These are phyloP conservation scores for Leptobrachium leishanense DNA, from an alignment of 2,113 vertebrate species.

Conservation along the genomic window DNA sequence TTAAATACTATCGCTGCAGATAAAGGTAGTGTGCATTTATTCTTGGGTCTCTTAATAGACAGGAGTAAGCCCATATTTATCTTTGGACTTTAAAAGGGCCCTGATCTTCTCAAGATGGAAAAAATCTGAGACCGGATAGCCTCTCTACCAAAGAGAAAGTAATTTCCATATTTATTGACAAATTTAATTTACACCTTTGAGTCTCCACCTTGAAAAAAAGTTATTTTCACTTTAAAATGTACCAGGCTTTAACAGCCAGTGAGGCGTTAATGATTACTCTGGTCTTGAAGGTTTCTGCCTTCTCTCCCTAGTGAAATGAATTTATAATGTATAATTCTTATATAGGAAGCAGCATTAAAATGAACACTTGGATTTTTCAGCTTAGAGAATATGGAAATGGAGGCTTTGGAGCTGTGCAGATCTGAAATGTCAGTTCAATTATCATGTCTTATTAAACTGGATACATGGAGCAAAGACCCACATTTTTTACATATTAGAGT, in stretches of 20 bases:
- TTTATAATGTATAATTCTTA: conserved; percentile 40
- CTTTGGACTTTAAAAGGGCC: background rate
- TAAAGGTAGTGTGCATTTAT: background rate
- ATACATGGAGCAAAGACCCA: conserved; percentile 10
- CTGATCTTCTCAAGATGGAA: conserved; percentile 9
- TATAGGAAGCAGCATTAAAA: conserved; percentile 18
- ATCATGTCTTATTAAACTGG: conserved; percentile 25
- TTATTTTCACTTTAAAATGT: conserved; percentile 47
- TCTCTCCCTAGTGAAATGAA: conserved; percentile 28
- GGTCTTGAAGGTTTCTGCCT: conserved; percentile 51
- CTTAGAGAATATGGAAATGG: conserved; percentile 30
- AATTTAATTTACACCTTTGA: conserved; percentile 55
- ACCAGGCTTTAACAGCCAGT: conserved; percentile 53
- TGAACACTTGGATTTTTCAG: background rate
- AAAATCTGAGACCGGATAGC: conserved; percentile 15
- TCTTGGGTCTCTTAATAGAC: background rate
- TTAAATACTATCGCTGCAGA: background rate
- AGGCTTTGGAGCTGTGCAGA: conserved; percentile 10
- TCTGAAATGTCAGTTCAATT: conserved; percentile 21
- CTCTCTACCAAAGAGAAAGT: conserved; percentile 18
- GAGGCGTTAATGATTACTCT: conserved; percentile 46
- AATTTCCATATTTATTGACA: conserved; percentile 63
- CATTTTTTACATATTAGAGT: background rate
- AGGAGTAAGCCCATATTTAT: background rate
- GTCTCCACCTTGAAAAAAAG: conserved; percentile 46